Base-by-base conservation (phyloP, 92 coral and sea anemone genomes). In the Umimayanthus kanabou region DNA sequence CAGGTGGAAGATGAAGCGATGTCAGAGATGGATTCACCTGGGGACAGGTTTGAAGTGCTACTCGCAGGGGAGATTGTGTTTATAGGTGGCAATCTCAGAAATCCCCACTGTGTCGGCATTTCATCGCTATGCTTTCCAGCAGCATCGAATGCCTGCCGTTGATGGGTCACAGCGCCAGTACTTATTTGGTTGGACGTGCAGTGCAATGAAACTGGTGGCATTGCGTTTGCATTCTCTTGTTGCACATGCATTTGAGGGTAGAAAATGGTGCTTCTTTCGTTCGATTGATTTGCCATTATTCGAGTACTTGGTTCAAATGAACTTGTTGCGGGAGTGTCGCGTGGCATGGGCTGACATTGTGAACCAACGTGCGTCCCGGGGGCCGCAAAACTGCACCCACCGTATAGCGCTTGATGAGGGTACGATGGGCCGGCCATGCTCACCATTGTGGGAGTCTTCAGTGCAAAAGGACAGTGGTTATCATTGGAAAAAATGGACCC, bases 71-170 rank as follows among this genome's bases (percentile, higher is more conserved):
- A 95, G 58, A 95, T 93, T 50, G 93, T 89, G 55, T 90, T 94
- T 16, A 95, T 90, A 55, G 98, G 91, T 2, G 98, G 98, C 53
- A 95, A 55, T 82, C 94, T 93, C 78, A 93, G 70, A 77, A 93
- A 93, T 25, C 91, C 89, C 94, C 94, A 93, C 61, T 95, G 98
- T 37, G 90, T 92, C 18, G 95, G 94, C 93, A 93, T 91, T 65
- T 93, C 98, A 45, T 86, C 84, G 72, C 78, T 79, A 43, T 88
- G 89, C 33, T 71, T 83, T 18, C n/a, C n/a, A 74, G 80, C 23
- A 80, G 86, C 37, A 88, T 18, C 55, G 84, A 87, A n/a, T 77
- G 92, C 49, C 87, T 83, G 30, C 88, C 88, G 47, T 80, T 88
- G 69, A 89, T 73, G 70, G 85, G 82, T 50, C 88, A 66, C 28